Base-by-base conservation (phyloP, 2,797 vertebrate genomes). In the Arnoldichthys spilopterus region DNA sequence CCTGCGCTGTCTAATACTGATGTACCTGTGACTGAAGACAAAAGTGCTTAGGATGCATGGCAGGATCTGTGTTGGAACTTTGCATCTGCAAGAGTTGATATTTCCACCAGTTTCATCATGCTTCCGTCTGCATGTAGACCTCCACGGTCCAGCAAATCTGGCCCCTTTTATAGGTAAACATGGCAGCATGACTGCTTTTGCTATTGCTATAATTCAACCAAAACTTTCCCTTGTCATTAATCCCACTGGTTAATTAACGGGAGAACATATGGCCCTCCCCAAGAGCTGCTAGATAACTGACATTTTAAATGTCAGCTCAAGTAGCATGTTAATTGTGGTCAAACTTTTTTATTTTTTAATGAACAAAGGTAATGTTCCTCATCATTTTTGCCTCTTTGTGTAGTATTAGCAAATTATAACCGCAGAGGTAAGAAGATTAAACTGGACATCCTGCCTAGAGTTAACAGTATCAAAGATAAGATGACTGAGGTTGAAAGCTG, bases 51-150 rank as follows among this genome's bases (percentile, higher is more conserved):
- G 72, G 15, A 63, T 32, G 61, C 74, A 74, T 69, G 62, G 76
- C 28, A 45, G 37, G 66, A 66, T 64, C 40, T 16, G 18, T 62
- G n/a, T 37, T 74, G 22, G 45, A 74, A 72, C 58, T 63, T 81
- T 78, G 77, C 64, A 51, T 72, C 62, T 58, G 24, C 43, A 73
- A 47, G 47, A 71, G 28, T 22, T 53, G 45, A 34, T 64, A 49
- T 87, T 87, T 85, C 84, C 69, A 47, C 61, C 37, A 51, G 82
- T 87, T 87, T 84, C 86, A 81, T 87, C 84, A 87, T 77, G 66
- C 80, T 53, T 51, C 64, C 73, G 49, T 81, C 77, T 74, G 80
- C 30, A 59, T 59, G 22, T 76, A 71, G 70, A 81, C 78, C 76
- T 82, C 64, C 68, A 74, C 43, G 54, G 75, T 81, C 77, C 72